A percentile compares a stretch with the other conserved stretches of the same genome.
Conservation (phyloP, 2,797 vertebrate genomes). For the Phoebastria nigripes region DNA sequence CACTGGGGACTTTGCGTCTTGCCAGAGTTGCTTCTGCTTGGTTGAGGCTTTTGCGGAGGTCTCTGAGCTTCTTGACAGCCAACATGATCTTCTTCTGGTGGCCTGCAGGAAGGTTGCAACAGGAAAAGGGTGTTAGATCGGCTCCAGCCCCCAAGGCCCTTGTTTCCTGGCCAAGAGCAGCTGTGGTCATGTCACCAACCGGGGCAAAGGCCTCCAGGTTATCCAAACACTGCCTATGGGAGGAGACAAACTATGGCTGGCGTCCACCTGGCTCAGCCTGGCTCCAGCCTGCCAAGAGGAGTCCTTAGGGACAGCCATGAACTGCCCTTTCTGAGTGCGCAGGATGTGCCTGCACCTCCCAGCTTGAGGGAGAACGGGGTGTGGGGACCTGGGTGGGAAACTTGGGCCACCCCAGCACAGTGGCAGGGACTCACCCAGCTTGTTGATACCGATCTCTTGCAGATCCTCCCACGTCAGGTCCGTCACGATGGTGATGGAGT, state of each 20-base stretch:
- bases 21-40: slow-evolving; percentile 69
- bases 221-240: neutral
- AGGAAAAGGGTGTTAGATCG: neutral
- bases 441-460: slow-evolving; percentile 95
- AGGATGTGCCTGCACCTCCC: neutral
- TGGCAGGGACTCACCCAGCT: slow-evolving; percentile 82
- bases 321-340: neutral
- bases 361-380: accelerated
- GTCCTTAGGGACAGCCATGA: neutral
- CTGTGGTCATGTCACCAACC: neutral
- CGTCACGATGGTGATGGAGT: slow-evolving; percentile 89
- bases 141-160: neutral
- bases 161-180: neutral
- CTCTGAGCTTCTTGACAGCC: slow-evolving; percentile 88
- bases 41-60: slow-evolving; percentile 81
- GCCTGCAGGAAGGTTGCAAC: slow-evolving; percentile 71
- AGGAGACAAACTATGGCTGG: neutral
- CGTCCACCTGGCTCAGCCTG: neutral
- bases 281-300: neutral
- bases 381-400: neutral
- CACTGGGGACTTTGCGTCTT: slow-evolving; percentile 63
- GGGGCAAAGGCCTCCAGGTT: neutral
- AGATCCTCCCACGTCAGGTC: slow-evolving; percentile 97
- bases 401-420: neutral
- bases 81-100: slow-evolving; percentile 98